phyloP scores from a whole-genome alignment of 2,113 vertebrate species.

The Chloropsis cyanopogon region DNA sequence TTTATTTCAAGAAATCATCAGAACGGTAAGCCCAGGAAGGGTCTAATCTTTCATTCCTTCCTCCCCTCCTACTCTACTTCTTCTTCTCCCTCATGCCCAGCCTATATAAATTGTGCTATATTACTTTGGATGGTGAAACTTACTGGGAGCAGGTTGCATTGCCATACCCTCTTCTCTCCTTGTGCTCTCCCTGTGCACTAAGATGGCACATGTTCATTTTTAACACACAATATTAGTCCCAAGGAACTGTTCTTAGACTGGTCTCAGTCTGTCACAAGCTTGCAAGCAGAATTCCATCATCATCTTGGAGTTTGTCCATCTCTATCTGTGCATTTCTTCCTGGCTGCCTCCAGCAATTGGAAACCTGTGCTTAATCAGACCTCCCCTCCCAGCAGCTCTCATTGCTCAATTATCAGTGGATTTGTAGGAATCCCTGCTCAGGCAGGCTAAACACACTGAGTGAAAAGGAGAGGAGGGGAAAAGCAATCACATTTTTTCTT shows the following conservation, averaged over 20 bases:
- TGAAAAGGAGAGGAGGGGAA: background rate
- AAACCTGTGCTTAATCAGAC: background rate
- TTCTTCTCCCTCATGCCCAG: background rate
- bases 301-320: background rate
- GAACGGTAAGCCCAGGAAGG: background rate
- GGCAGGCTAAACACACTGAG: background rate
- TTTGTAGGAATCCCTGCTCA: background rate
- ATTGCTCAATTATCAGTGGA: background rate
- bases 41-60: background rate
- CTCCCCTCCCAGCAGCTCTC: conserved; percentile 31
- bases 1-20: background rate
- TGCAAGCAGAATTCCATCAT: background rate
- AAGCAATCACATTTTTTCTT: conserved; percentile 5
- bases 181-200: background rate
- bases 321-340: conserved; percentile 1
- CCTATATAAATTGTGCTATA: background rate
- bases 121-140: background rate
- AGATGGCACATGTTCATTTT: background rate
- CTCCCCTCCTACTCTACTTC: background rate
- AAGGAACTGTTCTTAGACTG: background rate
- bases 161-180: background rate
- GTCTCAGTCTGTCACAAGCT: background rate
- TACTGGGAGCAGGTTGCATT: background rate
- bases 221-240: background rate
- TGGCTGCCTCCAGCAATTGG: background rate